Evolutionary conservation across 2,888 invertebrate species (phyloP), one percentile per base, ranked within the genome.

Genomic region (Agonum fuliginosum): DNA sequence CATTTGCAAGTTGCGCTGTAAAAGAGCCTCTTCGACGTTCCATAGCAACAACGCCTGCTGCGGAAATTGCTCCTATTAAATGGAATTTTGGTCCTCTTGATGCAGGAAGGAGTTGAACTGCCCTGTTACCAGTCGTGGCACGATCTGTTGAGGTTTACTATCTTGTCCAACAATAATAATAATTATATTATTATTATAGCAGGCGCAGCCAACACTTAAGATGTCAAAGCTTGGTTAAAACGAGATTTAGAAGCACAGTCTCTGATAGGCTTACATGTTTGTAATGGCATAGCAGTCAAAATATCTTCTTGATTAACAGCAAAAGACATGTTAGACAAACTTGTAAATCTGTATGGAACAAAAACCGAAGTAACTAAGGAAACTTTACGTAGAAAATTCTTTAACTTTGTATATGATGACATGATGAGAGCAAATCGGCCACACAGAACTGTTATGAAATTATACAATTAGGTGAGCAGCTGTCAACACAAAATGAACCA

Each of bases 171-270:
- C 43, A 17, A 43, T 17, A 8, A 43, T 43, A 14, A 14, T 43
- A n/a, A n/a, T n/a, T n/a, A n/a, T n/a, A n/a, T n/a, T n/a, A n/a
- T n/a, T n/a, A n/a, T n/a, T n/a, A n/a, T n/a, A 30, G 27, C 70
- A 34, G 80, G 80, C 69, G 2, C 14, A 6, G 76, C 78, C 0
- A 78, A 65, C 14, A 62, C 27, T 10, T 73, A 73, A 67, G 24
- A 5, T 62, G 80, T 81, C 19, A 74, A 74, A 34, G 58, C 75
- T 0, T 82, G 81, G 81, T 22, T 79, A 14, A 79, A 79, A 30
- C 78, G 80, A 48, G 81, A 82, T 70, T 17, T 82, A 4, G 81
- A 82, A 51, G 80, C 82, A 19, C 80, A 82, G 78, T 79, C 80
- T 1, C 48, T 81, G n/a, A 80, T 82, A 70, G 81, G 81, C 0